Base-by-base conservation (phyloP, 2,888 invertebrate genomes). In the Gymnosoma rotundatum region DNA sequence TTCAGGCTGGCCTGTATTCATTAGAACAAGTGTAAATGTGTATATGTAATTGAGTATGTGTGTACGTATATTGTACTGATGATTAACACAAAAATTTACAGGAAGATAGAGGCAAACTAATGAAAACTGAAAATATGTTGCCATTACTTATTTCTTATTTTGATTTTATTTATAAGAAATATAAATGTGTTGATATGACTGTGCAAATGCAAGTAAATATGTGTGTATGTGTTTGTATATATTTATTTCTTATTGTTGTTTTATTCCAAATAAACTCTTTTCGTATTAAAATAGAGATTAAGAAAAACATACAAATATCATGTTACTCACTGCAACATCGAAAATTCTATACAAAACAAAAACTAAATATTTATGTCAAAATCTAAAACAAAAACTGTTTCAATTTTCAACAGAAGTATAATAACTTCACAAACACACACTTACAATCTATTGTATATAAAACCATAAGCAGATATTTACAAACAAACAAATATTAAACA, bases 81-180 rank as follows among this genome's bases (percentile, higher is more conserved):
- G 72, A 67, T 25, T 60, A 36, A 8, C 21, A 66, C 25, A 60
- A 42, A 60, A 50, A 60, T 52, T 12, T 42, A 48, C 32, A 56
- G 32, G 21, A 32, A 32, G 50, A 45, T 16, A 45, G 56, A n/a
- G 54, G 38, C 42, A 74, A 54, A 52, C 54, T 74, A 67, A 80
- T 80, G 80, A 80, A 80, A 80, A 61, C 69, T 74, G 67, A 74
- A 73, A 80, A 80, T 80, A 67, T 80, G 67, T 80, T 80, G 67
- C 67, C 80, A 74, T 60, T 36, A 80, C n/a, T 64, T 74, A 12
- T 50, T 54, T 36, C n/a, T 42, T 69, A 8, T 61, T 74, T 32
- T 74, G 45, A 61, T 61, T 54, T n/a, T 61, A 61, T 58, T 73
- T 60, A 9, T 36, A 36, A 25, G 16, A 4, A 20, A 18, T n/a